A percentile compares a stretch with the other conserved stretches of the same genome.
These are phyloP conservation scores for Triplophysa bombifrons DNA, from an alignment of 2,797 vertebrate genomes.

Conservation along the genomic window DNA sequence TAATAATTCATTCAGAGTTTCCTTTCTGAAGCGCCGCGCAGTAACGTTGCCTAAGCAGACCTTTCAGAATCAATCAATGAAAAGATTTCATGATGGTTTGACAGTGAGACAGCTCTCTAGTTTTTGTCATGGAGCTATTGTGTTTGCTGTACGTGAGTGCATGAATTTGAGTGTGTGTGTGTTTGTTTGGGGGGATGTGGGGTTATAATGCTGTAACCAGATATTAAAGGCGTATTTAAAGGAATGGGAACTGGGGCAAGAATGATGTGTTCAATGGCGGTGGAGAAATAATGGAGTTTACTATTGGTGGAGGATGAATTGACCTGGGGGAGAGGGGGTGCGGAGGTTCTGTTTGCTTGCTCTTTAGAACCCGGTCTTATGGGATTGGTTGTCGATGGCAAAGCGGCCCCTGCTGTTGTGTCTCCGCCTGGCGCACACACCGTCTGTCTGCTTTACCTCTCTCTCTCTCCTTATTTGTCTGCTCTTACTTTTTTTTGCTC, in stretches of 20 bases:
- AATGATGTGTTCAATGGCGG: conserved; percentile 46
- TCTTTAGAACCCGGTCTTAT: conserved; percentile 65
- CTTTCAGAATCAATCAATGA: background rate
- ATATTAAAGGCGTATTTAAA: conserved; percentile 23
- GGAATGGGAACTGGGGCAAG: conserved; percentile 50
- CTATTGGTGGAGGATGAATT: conserved; percentile 45
- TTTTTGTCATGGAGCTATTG: conserved; percentile 3
- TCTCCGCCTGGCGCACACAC: conserved; percentile 64
- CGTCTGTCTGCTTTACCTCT: conserved; percentile 42
- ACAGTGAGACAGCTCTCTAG: background rate
- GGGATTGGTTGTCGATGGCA: conserved; percentile 65
- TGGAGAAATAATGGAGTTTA: conserved; percentile 24
- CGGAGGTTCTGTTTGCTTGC: conserved; percentile 58
- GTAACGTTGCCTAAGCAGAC: background rate
- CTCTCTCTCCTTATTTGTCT: conserved; percentile 60
- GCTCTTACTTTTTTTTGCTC: conserved; percentile 62
- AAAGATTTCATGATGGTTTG: background rate
- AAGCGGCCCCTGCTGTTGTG: conserved; percentile 66
- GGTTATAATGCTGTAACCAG: conserved; percentile 27
- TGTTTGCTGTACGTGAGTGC: conserved; percentile 32
- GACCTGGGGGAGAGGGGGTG: conserved; percentile 53
- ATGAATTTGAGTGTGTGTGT: conserved; percentile 40
- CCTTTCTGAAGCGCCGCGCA: too few species aligned
- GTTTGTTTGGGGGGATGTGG: conserved; percentile 6
- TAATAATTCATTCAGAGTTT: background rate